Conservation (phyloP, 2,888 invertebrate genomes). For the Netelia melanura region DNA sequence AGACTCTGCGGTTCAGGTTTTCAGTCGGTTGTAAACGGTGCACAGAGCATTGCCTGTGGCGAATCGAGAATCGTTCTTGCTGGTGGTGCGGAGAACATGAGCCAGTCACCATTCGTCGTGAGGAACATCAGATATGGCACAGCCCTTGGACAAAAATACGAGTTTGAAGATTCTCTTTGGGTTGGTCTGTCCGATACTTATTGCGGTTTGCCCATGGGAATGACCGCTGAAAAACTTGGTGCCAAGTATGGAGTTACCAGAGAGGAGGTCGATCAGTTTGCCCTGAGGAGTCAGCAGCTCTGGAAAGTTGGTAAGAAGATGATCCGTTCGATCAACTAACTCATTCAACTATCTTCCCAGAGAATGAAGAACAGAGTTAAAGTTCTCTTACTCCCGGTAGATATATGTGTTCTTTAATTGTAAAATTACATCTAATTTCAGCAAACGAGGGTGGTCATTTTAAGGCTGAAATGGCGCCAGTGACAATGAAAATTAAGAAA, state of each 20-base stretch:
- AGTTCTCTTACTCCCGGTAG: too few relatives aligned
- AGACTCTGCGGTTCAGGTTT: slow-evolving; percentile 99
- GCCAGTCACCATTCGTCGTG: slow-evolving; percentile 94
- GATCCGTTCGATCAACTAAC: not conserved
- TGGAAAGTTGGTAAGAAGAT: slow-evolving; percentile 92
- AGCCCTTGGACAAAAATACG: slow-evolving; percentile 90
- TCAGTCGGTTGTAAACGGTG: slow-evolving; percentile 96
- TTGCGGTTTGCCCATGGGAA: slow-evolving; percentile 97
- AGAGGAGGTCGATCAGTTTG: slow-evolving; percentile 94
- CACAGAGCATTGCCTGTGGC: slow-evolving; percentile 95
- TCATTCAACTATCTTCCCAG: not conserved
- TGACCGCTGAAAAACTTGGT: slow-evolving; percentile 97
- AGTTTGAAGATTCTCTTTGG: slow-evolving; percentile 97
- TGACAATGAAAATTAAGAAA: slow-evolving; percentile 93
- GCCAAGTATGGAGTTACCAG: slow-evolving; percentile 93
- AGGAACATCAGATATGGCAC: slow-evolving; percentile 96
- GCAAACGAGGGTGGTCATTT: slow-evolving; percentile 96
- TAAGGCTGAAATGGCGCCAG: slow-evolving; percentile 95
- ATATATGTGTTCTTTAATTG: too few relatives aligned
- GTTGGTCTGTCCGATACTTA: slow-evolving; percentile 94
- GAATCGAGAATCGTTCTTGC: slow-evolving; percentile 94
- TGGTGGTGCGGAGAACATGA: slow-evolving; percentile 98
- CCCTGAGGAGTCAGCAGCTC: slow-evolving; percentile 92
- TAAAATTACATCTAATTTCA: slow-evolving; percentile 80
- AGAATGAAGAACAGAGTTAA: not conserved